Evolutionary conservation across 2,797 vertebrate species (phyloP).

Genomic region (Acrossocheilus wenchowensis): DNA sequence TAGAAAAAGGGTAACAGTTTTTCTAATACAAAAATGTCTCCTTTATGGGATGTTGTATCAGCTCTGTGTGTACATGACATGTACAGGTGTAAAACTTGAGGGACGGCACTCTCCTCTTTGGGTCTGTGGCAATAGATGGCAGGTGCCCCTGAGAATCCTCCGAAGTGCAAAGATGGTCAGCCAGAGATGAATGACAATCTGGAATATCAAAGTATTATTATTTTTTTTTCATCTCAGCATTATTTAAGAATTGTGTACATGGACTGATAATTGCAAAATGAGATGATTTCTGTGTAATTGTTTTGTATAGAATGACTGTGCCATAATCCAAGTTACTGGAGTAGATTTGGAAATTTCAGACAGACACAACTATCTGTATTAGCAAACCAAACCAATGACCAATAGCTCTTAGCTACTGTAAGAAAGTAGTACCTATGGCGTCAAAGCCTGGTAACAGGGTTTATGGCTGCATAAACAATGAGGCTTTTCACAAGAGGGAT

Average conservation of each 20-base stretch:
- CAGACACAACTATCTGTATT: conserved; percentile 48
- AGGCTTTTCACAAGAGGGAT: conserved; percentile 54
- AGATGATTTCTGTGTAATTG: conserved; percentile 71
- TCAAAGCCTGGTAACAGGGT: conserved; percentile 66
- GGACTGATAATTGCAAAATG: conserved; percentile 69
- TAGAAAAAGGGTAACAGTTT: background rate
- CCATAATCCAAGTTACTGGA: conserved; percentile 68
- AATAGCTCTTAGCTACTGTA: conserved; percentile 36
- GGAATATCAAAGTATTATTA: conserved; percentile 36
- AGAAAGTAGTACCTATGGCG: conserved; percentile 67
- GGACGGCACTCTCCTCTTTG: conserved; percentile 64
- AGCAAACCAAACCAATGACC: conserved; percentile 57
- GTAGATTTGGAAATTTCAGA: conserved; percentile 33
- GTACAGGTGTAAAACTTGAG: conserved; percentile 70
- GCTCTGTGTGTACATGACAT: conserved; percentile 64
- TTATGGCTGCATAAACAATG: conserved; percentile 69
- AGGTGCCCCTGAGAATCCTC: conserved; percentile 64
- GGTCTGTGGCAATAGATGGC: conserved; percentile 73
- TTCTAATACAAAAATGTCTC: conserved; percentile 9
- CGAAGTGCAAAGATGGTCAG: conserved; percentile 68
- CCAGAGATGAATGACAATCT: conserved; percentile 60
- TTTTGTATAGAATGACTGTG: conserved; percentile 65
- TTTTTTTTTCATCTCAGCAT: conserved; percentile 42
- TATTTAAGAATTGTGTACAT: conserved; percentile 78
- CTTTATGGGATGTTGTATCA: conserved; percentile 29